Evolutionary conservation across 2,797 vertebrate species (phyloP).

Genomic region (Rhyacichthys aspro): DNA sequence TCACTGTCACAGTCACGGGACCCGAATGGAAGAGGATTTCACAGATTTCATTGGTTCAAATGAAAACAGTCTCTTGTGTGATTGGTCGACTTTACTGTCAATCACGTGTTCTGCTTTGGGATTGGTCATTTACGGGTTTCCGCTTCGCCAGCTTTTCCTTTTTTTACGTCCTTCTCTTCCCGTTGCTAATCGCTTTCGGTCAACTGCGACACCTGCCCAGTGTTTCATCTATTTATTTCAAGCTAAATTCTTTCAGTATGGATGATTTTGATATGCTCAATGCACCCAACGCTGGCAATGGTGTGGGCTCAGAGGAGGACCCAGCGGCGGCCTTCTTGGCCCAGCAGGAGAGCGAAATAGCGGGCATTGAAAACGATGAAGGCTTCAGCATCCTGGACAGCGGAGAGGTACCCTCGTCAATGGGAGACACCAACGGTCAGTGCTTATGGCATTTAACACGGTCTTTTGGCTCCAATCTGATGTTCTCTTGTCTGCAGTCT

Average conservation of each 20-base stretch:
- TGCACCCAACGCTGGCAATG: slow-evolving; percentile 81
- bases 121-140: slow-evolving; percentile 68
- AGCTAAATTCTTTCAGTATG: slow-evolving; percentile 57
- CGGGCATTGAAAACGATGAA: slow-evolving; percentile 94
- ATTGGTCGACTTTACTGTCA: slow-evolving; percentile 31
- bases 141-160: slow-evolving; percentile 23
- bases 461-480: fast-evolving
- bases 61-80: neutral
- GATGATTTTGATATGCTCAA: slow-evolving; percentile 85
- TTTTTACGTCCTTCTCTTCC: slow-evolving; percentile 47
- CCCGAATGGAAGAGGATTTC: slow-evolving; percentile 7
- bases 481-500: neutral
- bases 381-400: slow-evolving; percentile 94
- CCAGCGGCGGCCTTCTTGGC: slow-evolving; percentile 93
- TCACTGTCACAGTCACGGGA: slow-evolving; percentile 60
- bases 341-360: slow-evolving; percentile 95
- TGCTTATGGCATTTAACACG: neutral
- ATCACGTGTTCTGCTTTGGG: slow-evolving; percentile 18
- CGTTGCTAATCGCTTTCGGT: slow-evolving; percentile 46
- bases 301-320: slow-evolving; percentile 84
- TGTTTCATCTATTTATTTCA: slow-evolving; percentile 3
- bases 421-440: slow-evolving; percentile 70
- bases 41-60: slow-evolving; percentile 53
- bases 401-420: slow-evolving; percentile 85
- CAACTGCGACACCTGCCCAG: slow-evolving; percentile 41